phyloP scores from a whole-genome alignment of 2,797 vertebrate species.

The Ctenosaura bakeri region DNA sequence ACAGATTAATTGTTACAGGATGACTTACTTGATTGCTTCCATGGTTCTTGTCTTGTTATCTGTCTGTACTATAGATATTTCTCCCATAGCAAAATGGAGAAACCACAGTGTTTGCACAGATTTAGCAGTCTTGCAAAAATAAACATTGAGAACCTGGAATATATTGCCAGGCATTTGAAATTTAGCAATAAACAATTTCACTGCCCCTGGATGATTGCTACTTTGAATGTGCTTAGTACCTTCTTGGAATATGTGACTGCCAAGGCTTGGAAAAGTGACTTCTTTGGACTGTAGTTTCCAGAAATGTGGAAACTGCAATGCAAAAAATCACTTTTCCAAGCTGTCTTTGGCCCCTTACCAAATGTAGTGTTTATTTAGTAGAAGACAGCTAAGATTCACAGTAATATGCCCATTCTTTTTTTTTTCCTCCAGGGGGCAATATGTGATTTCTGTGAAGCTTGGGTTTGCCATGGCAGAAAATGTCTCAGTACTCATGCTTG shows the following conservation, averaged over 20 bases:
- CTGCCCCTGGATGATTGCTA: fast-evolving
- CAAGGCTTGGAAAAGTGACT: not conserved
- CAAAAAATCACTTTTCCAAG: not conserved
- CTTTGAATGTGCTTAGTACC: not conserved
- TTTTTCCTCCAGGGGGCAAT: conserved; percentile 87
- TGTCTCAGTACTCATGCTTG: conserved; percentile 95
- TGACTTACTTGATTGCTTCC: not conserved
- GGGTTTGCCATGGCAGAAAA: conserved; percentile 97
- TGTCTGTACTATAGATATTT: too few species aligned
- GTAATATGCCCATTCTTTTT: not conserved
- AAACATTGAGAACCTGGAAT: conserved; percentile 15
- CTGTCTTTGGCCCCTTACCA: not conserved
- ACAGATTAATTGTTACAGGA: conserved; percentile 7
- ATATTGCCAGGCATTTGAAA: not conserved
- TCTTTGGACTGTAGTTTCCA: not conserved
- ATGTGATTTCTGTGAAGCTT: conserved; percentile 98
- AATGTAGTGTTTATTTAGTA: not conserved
- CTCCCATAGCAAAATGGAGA: not conserved
- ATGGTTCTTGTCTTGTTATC: not conserved
- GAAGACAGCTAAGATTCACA: not conserved
- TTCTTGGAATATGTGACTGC: not conserved
- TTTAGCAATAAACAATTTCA: too few species aligned
- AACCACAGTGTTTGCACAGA: not conserved
- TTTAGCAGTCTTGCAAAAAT: conserved; percentile 31
- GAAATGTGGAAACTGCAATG: not conserved